Base-by-base conservation (phyloP, 1,140 invertebrate genomes). In the Chlorops oryzae region DNA sequence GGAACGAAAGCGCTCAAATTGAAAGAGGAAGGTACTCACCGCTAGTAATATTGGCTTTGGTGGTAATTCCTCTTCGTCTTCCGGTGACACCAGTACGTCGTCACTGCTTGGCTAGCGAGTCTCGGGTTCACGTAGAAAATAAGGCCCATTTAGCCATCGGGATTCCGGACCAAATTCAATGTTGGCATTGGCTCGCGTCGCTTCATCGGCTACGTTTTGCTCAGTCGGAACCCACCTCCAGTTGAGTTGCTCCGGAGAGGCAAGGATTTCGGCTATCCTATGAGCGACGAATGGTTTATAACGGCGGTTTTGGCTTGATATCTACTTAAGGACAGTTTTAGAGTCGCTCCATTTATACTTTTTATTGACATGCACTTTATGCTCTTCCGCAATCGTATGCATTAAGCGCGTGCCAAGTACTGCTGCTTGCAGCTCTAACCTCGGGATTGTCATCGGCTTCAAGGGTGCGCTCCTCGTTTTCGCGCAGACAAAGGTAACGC, bases 351-450 rank as follows among this genome's bases (percentile, higher is more conserved):
- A 35, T 4, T 35, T n/a, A 5, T 18, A 13, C n/a, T 4, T 12
- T 2, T 20, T 10, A 3, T 37, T 3, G 5, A 37, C 13, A 12
- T 3, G n/a, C 2, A 39, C 4, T n/a, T 5, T 17, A 20, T 45
- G 34, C 3, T 17, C 3, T 25, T 51, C 7, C 21, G 22, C 27
- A 17, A 51, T 38, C n/a, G 27, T 34, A 5, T 24, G 18, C 3
- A 55, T 54, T 6, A 76, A n/a, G 23, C 65, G 55, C 2, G 51
- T 51, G 3, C 60, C 66, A 13, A 73, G 37, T 1, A 72, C 37
- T 1, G 72, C 72, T 4, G 65, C 73, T 39, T 69, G 59, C 1
- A 75, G 50, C 47, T 76, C 73, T 2, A 75, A 47, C n/a, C 67
- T 47, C 0, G 73, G 73, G 18, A 74, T 64, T 2, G 65, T 63